A percentile compares a stretch with the other conserved stretches of the same genome.
These are phyloP conservation scores for Allobates femoralis DNA, from an alignment of 2,797 vertebrate genomes.

Conservation along the genomic window DNA sequence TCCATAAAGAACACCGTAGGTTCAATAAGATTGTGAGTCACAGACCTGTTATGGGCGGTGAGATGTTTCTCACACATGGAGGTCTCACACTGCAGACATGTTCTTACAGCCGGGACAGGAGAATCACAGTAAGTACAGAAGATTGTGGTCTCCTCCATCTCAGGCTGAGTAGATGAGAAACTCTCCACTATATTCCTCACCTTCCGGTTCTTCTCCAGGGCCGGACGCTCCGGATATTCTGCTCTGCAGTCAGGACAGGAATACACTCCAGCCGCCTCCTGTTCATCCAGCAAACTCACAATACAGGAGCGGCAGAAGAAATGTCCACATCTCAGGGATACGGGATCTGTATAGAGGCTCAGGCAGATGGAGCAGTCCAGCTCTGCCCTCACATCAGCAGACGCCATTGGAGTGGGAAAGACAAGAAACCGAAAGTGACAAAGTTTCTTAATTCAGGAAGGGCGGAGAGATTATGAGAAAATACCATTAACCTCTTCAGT, in stretches of 20 bases:
- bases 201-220: constrained; percentile 12
- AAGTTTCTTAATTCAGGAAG: not conserved
- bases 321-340: constrained; percentile 30
- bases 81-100: constrained; percentile 16
- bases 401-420: not conserved
- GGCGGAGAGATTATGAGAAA: not conserved
- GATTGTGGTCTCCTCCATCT: not conserved
- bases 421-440: not conserved
- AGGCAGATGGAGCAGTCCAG: constrained; percentile 39
- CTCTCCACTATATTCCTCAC: not conserved
- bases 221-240: not conserved
- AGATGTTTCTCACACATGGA: not conserved
- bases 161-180: not conserved
- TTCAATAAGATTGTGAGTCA: no score
- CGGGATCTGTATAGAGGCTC: not conserved
- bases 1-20: no score
- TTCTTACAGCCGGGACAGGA: not conserved
- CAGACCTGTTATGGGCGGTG: no score
- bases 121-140: constrained; percentile 5
- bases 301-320: constrained; percentile 25
- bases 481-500: no score
- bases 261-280: not conserved
- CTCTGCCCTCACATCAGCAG: not conserved
- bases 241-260: constrained; percentile 31
- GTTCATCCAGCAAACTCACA: constrained; percentile 11